Evolutionary conservation across 2,797 vertebrate genomes (phyloP), one percentile per base, ranked within the genome.

Genomic region (Peromyscus aztecus): DNA sequence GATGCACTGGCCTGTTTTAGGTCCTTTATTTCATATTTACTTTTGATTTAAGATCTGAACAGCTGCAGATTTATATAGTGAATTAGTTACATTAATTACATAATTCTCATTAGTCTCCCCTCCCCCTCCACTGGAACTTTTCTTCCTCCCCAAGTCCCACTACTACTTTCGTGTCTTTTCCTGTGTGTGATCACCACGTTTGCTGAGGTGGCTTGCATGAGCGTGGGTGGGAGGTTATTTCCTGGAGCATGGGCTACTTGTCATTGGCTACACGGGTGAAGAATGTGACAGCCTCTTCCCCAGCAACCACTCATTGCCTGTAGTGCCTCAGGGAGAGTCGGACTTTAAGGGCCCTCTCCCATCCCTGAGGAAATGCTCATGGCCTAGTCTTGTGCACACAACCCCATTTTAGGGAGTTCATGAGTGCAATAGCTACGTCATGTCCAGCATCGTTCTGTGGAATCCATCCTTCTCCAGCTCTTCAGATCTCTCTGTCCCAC

Each of bases 1-100:
- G 34, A 69, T 81, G 24, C 89, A 57, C 34, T 91, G n/a, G 21
- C 55, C 23, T 81, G 31, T 91, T 63, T 90, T 59, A 81, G 24
- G 8, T 75, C 61, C n/a, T 77, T 77, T 85, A 49, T 95, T 92
- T 49, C 19, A 21, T 37, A 37, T 21, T 86, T 52, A 37, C 43
- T 65, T 85, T 67, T 46, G 31, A n/a, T 55, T 67, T 85, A 67
- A 24, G 19, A 14, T 9, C 19, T 52, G 63, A 63, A 24, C 21
- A 24, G 65, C 52, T 14, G 4, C 63, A 69, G 21, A n/a, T 69
- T n/a, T n/a, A n/a, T 34, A 27, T 69, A 49, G 83, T 14, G 29
- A 84, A 49, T 65, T 84, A 65, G 17, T 49, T 49, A 85, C 31
- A 52, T 31, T 85, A 67, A 6, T 67, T 49, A 67, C 31, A 14